Evolutionary conservation across 2,888 invertebrate genomes (phyloP).

Genomic region (Amiota communis): DNA sequence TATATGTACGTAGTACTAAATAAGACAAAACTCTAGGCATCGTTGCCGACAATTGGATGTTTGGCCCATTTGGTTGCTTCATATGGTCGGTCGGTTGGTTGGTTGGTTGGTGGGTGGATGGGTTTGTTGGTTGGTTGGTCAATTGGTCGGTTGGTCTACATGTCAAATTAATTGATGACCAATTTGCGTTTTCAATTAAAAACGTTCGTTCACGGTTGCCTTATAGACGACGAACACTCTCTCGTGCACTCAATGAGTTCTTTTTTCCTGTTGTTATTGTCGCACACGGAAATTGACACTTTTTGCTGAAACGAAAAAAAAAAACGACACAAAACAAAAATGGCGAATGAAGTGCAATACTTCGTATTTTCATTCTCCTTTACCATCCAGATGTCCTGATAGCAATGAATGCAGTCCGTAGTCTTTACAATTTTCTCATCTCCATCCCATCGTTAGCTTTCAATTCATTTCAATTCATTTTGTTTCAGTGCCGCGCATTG

Average conservation of each 20-base stretch:
- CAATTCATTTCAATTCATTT: not conserved
- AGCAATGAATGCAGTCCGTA: not conserved
- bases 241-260: too few relatives aligned
- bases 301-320: not conserved
- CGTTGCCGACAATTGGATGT: too few relatives aligned
- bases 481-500: not conserved
- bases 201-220: not conserved
- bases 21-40: too few relatives aligned
- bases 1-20: too few relatives aligned
- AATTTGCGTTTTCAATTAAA: conserved; percentile 5
- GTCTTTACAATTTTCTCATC: not conserved
- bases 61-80: too few relatives aligned
- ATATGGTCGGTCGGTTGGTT: not conserved
- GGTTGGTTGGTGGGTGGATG: not conserved
- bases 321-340: not conserved
- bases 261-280: not conserved
- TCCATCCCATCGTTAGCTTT: not conserved
- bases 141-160: not conserved
- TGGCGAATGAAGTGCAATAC: not conserved
- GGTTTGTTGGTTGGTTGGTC: not conserved
- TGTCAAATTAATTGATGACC: conserved; percentile 3
- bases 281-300: not conserved
- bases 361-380: too few relatives aligned
- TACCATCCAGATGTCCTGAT: too few relatives aligned
- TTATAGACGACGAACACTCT: too few relatives aligned